These are phyloP conservation scores for Syngnathus rostellatus DNA, from an alignment of 2,797 vertebrate species.

Conservation along the genomic window DNA sequence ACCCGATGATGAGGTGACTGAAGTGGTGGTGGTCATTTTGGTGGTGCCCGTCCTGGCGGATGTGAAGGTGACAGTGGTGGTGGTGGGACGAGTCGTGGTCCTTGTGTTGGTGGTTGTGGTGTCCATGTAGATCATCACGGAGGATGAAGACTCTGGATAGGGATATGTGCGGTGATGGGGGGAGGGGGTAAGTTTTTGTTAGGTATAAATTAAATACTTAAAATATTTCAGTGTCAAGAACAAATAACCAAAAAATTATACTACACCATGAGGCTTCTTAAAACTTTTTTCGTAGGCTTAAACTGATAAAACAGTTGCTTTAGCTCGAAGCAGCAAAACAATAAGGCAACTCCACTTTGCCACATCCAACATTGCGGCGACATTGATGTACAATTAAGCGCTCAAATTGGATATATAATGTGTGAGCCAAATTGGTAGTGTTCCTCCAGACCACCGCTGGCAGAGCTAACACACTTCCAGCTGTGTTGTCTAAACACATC, in stretches of 20 bases:
- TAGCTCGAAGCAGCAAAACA: not conserved
- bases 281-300: no score
- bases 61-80: constrained; percentile 36
- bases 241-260: no score
- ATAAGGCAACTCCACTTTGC: not conserved
- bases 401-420: not conserved
- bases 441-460: not conserved
- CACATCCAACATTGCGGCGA: not conserved
- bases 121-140: constrained; percentile 73
- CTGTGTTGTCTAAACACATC: not conserved
- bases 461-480: not conserved
- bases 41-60: constrained; percentile 58
- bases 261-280: not conserved
- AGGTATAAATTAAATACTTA: no score
- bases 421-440: not conserved
- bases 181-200: not conserved
- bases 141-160: constrained; percentile 77
- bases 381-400: not conserved
- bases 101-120: constrained; percentile 59
- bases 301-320: not conserved
- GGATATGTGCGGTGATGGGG: not conserved
- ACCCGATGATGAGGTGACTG: constrained; percentile 61
- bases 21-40: constrained; percentile 46
- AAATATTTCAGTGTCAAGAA: no score
- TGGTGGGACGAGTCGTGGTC: constrained; percentile 49